Conservation (phyloP, 2,797 vertebrate species). For the Pygocentrus nattereri region DNA sequence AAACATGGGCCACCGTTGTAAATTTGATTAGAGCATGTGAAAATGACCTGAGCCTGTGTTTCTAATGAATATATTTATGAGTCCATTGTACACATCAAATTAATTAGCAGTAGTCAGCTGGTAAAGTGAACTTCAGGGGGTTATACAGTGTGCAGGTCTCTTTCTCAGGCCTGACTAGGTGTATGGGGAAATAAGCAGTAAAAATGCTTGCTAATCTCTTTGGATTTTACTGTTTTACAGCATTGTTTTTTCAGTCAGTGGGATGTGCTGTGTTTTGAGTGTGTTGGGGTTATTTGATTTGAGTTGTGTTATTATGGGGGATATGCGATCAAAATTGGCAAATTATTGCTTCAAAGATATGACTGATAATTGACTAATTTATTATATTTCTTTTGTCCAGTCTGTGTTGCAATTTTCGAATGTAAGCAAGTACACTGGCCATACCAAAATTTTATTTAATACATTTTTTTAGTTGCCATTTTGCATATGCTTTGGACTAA, state of each 20-base stretch:
- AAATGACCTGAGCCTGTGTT: constrained; percentile 60
- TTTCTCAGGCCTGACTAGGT: not conserved
- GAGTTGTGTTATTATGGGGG: too few relatives aligned
- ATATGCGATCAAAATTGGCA: too few relatives aligned
- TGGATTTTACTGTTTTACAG: not conserved
- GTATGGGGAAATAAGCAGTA: too few relatives aligned
- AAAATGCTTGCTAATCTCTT: not conserved
- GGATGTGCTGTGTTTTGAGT: not conserved
- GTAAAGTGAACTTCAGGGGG: constrained; percentile 58
- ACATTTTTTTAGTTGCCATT: too few relatives aligned
- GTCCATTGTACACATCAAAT: constrained; percentile 71
- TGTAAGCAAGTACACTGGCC: too few relatives aligned
- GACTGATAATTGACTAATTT: too few relatives aligned
- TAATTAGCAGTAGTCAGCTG: constrained; percentile 63
- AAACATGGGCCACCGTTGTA: constrained; percentile 70
- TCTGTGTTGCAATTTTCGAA: too few relatives aligned
- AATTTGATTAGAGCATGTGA: constrained; percentile 68
- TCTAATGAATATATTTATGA: constrained; percentile 64
- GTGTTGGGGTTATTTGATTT: too few relatives aligned
- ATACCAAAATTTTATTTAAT: too few relatives aligned
- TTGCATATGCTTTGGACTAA: too few relatives aligned
- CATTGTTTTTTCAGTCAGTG: not conserved
- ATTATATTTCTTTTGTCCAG: too few relatives aligned
- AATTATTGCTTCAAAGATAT: too few relatives aligned
- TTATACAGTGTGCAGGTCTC: constrained; percentile 1